Conservation (phyloP, 2,888 invertebrate genomes). For the Hermaeophaga mercurialis region DNA sequence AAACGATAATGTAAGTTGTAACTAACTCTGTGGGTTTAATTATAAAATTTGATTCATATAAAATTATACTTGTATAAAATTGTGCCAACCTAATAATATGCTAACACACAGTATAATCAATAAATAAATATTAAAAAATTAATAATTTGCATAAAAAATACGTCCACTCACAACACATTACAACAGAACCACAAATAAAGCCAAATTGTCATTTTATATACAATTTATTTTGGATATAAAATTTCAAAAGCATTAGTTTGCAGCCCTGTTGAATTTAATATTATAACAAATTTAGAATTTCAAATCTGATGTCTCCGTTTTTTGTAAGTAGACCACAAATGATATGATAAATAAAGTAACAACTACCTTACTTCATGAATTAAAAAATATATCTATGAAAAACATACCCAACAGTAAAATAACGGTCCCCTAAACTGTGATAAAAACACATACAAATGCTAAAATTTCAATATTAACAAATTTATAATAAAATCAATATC, state of each 20-base stretch:
- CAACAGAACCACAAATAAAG: neutral
- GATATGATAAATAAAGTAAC: constrained; percentile 34
- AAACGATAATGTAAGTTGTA: constrained; percentile 19
- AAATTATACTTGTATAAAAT: constrained; percentile 32
- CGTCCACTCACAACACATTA: constrained; percentile 21
- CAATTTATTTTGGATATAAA: too few relatives aligned
- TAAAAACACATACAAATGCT: constrained; percentile 43
- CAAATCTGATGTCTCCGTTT: neutral
- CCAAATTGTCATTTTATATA: too few relatives aligned
- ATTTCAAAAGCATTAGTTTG: too few relatives aligned
- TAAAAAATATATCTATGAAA: constrained; percentile 47
- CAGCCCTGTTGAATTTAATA: neutral
- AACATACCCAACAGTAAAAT: constrained; percentile 49
- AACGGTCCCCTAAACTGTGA: constrained; percentile 45
- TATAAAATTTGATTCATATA: constrained; percentile 37
- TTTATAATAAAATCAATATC: constrained; percentile 37
- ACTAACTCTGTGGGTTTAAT: constrained; percentile 24
- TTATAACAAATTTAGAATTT: neutral
- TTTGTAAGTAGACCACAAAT: constrained; percentile 21
- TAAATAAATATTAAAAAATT: constrained; percentile 41
- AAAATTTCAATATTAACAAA: constrained; percentile 42
- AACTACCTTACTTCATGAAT: constrained; percentile 43
- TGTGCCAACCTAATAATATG: constrained; percentile 27
- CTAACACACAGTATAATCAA: constrained; percentile 42
- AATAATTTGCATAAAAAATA: constrained; percentile 19